Evolutionary conservation across 2,888 invertebrate species (phyloP), one percentile per base, ranked within the genome.

Genomic region (Tortrix viridana): DNA sequence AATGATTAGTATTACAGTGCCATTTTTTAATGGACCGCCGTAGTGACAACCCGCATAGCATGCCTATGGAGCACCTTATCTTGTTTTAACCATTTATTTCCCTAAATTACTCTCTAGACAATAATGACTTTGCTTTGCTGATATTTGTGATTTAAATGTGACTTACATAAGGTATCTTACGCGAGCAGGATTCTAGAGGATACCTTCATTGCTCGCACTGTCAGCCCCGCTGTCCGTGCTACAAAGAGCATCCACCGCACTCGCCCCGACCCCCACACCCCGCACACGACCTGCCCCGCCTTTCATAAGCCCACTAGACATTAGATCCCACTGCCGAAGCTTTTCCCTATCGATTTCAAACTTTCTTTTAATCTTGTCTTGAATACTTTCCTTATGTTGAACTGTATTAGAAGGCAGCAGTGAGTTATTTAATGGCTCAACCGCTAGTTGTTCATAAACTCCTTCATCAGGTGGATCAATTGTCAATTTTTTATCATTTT

Each of bases 291-390:
- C 85, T 74, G 72, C 74, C 66, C 81, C 84, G 70, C 81, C 82
- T 74, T 89, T 94, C 93, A 95, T 94, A 73, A 95, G 92, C 69
- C 95, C 97, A 92, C 97, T 97, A 65, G 97, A 97, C 95, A 97
- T 94, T 75, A 97, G 94, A 89, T 97, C 97, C 97, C 97, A 97
- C 80, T 97, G 97, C 57, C 97, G 94, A 73, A 97, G 93, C 73
- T 96, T 97, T 89, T 97, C 97, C 74, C 97, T 94, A 89, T 97
- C 97, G 75, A 97, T 94, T 84, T 95, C 95, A 74, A 93, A 92
- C 57, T 92, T 93, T 86, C 74, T 93, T 74, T 79, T 86, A 65
- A 74, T 81, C 60, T 67, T 82, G 50, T 69, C 70, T 54, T 68
- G 66, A 53, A 57, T 65, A 48, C 69, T 67, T 38, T 65, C 66